Evolutionary conservation across 2,113 vertebrate species (phyloP).

Genomic region (Damaliscus lunatus): DNA sequence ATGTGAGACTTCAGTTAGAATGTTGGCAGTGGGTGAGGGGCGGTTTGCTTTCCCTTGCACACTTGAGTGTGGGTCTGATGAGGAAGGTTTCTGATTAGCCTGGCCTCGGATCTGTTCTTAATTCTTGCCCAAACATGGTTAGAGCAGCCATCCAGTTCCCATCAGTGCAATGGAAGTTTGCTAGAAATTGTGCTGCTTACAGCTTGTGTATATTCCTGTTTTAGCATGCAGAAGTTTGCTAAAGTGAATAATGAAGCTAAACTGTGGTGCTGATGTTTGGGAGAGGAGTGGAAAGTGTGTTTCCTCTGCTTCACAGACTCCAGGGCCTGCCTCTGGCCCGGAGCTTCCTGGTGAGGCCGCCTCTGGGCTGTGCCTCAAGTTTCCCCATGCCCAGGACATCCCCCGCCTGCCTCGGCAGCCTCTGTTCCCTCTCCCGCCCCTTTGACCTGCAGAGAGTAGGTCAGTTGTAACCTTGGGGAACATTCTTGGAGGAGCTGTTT

Average conservation of each 20-base stretch:
- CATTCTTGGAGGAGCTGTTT: neutral
- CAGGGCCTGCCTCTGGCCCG: too few species aligned
- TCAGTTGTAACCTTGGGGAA: neutral
- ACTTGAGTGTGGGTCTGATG: neutral
- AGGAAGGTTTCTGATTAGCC: neutral
- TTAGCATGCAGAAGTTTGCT: neutral
- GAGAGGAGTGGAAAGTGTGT: neutral
- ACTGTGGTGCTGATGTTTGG: neutral
- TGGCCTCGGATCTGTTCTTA: neutral
- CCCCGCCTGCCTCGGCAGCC: neutral
- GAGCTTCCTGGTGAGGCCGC: neutral
- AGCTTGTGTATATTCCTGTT: neutral
- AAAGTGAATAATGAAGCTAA: neutral
- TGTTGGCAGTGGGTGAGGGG: neutral
- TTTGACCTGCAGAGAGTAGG: neutral
- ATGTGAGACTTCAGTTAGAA: too few species aligned
- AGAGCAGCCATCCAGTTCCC: neutral
- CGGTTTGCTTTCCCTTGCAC: neutral
- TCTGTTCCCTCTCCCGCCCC: neutral
- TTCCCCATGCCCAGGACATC: neutral
- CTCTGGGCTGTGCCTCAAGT: neutral
- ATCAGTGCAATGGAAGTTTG: neutral
- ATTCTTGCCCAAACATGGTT: neutral
- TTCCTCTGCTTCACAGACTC: neutral
- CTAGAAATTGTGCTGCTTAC: neutral